These are phyloP conservation scores for Zaprionus kolodkinae DNA, from an alignment of 1,140 invertebrate genomes.

Conservation along the genomic window DNA sequence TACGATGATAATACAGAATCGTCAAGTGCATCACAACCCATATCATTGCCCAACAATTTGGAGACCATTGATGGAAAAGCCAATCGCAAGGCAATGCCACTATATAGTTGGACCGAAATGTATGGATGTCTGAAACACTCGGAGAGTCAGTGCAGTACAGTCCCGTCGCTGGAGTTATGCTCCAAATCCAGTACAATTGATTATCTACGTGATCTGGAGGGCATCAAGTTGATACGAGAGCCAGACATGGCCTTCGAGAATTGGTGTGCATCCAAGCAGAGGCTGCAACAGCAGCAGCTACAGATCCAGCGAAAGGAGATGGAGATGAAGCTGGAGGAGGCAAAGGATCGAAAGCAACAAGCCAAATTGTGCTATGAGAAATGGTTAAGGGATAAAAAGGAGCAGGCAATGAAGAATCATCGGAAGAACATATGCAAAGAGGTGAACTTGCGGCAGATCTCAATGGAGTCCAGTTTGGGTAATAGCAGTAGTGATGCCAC, in stretches of 20 bases:
- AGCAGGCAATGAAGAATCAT: constrained; percentile 26
- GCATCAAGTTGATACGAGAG: constrained; percentile 47
- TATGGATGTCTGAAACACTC: constrained; percentile 32
- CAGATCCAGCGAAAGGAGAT: neutral
- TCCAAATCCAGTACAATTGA: constrained; percentile 33
- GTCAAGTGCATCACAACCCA: constrained; percentile 15
- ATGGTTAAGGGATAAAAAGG: constrained; percentile 48
- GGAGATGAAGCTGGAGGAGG: neutral
- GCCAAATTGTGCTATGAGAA: constrained; percentile 48
- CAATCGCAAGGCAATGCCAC: neutral
- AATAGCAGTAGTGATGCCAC: too few species aligned
- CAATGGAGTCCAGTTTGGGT: too few species aligned
- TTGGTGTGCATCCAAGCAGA: constrained; percentile 55
- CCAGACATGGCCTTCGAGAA: constrained; percentile 50
- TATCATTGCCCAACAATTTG: constrained; percentile 9
- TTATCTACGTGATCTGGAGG: constrained; percentile 23
- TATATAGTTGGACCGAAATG: constrained; percentile 32
- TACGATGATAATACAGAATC: neutral
- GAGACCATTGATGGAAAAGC: constrained; percentile 3
- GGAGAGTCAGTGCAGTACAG: constrained; percentile 12
- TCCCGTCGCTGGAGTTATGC: constrained; percentile 39
- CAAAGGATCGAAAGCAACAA: constrained; percentile 13
- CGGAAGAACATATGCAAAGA: constrained; percentile 25
- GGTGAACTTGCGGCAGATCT: constrained; percentile 3
- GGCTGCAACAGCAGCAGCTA: constrained; percentile 12